Evolutionary conservation across 2,113 vertebrate genomes (phyloP), one percentile per base, ranked within the genome.

Genomic region (Variabilichromis moorii): DNA sequence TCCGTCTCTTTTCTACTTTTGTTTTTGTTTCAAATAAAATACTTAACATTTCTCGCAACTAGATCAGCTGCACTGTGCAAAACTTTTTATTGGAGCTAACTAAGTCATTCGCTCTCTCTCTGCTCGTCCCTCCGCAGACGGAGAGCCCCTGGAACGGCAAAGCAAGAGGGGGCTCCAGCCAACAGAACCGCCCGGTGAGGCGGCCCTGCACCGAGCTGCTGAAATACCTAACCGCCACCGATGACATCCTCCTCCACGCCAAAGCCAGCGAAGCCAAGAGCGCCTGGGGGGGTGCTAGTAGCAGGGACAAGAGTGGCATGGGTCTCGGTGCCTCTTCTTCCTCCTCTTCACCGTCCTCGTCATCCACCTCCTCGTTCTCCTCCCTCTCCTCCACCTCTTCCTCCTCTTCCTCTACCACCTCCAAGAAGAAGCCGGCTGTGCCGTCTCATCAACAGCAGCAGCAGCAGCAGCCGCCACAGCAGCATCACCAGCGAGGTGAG

Each of bases 131-230:
- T 86, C 14, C 95, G 89, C 97, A 99, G 98, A 98, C 95, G 91
- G 98, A 99, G 96, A 98, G 97, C 97, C 97, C 97, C 95, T 99
- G 98, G 98, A 98, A 97, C 95, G 96, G 97, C 97, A 99, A 98
- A 97, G 95, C 97, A 2, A 98, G 97, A 96, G 98, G 96, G 95
- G 95, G 97, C 96, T 97, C 97, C 96, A 96, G 97, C 96, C 97
- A 97, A 92, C 98, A 98, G 95, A 96, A 92, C 90, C 98, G 98
- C 95, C 97, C 98, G 92, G 96, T 98, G 95, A 98, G 98, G 95
- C 98, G 98, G 93, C 98, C 98, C 78, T 99, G 98, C 97, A 98
- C 98, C 6, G 98, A 99, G 97, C 97, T 99, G 94, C 98, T 99
- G 92, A 99, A 99, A 93, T 99, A 99, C 97, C 97, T 99, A 95